Evolutionary conservation across 2,888 invertebrate species (phyloP), one percentile per base, ranked within the genome.

Genomic region (Euplagia quadripunctaria): DNA sequence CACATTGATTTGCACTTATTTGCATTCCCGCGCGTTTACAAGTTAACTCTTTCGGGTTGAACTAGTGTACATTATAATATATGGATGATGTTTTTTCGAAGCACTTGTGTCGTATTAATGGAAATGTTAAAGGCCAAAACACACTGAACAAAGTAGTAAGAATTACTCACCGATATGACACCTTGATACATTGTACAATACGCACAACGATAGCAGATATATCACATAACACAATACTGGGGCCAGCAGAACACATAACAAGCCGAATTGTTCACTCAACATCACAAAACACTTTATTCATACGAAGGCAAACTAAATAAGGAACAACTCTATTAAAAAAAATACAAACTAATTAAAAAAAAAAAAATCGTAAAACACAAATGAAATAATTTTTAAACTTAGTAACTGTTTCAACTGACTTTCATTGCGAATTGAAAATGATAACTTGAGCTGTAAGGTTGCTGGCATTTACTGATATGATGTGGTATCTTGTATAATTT

Each of bases 141-240:
- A 31, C 31, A 31, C 31, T 31, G 31, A 31, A 31, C 31, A 31
- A 31, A 31, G 31, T 31, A 31, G 2, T 31, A 31, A 31, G 31
- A 31, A 8, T 14, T 49, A 88, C 90, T 89, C 51, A 89, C 90
- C 65, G 16, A 69, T 73, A 9, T 72, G 77, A 58, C n/a, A 77
- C n/a, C 71, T 79, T 58, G 64, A 78, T 49, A 77, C 74, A 74
- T 70, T 81, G 81, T 69, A 88, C 71, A 67, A 1, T 31, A 88
- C 31, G 0, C 85, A 74, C 73, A 88, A 78, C 16, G 87, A 73
- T 61, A 87, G 43, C 4, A 91, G 68, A 72, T 91, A 92, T 9
- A 87, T 7, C 3, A 87, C 11, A 72, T 92, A 92, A 11, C 86
- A 84, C 0, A 90, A 63, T 6, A 91, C 74, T 0, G 92, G 92